These are phyloP conservation scores for Delia radicum DNA, from an alignment of 1,140 invertebrate species.

Conservation along the genomic window DNA sequence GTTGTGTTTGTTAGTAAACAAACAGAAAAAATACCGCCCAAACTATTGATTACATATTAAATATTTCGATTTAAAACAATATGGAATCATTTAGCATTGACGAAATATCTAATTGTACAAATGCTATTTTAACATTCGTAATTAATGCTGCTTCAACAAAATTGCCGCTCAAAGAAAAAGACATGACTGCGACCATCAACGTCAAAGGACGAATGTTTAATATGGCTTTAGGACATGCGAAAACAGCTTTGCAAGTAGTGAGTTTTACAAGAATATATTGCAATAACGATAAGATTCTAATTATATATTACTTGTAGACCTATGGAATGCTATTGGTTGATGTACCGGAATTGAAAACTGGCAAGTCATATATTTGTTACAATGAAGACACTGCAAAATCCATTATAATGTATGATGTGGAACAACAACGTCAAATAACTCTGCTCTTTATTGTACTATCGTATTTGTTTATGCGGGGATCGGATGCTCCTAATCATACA, in stretches of 20 bases:
- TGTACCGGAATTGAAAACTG: conserved; percentile 19
- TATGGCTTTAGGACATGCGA: background rate
- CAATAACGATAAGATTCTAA: background rate
- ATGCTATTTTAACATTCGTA: conserved; percentile 18
- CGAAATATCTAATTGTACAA: background rate
- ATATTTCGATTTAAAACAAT: background rate
- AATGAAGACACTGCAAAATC: background rate
- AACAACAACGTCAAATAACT: conserved; percentile 26
- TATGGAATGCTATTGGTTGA: conserved; percentile 19
- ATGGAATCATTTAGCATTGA: conserved; percentile 2
- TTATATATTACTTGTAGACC: background rate
- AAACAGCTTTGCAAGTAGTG: conserved; percentile 21
- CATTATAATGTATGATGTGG: conserved; percentile 6
- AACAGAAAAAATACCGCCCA: background rate
- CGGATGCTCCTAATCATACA: conserved; percentile 29
- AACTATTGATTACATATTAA: background rate
- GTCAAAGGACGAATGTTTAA: background rate
- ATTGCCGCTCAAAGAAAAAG: conserved; percentile 26
- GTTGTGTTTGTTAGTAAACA: background rate
- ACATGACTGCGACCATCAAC: conserved; percentile 11
- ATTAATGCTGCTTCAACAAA: conserved; percentile 23
- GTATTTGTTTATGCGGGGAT: conserved; percentile 32
- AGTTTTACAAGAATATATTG: background rate
- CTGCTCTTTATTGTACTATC: conserved; percentile 40
- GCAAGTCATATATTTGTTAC: conserved; percentile 24